phyloP scores from a whole-genome alignment of 2,888 invertebrate genomes.

The Agrochola macilenta region DNA sequence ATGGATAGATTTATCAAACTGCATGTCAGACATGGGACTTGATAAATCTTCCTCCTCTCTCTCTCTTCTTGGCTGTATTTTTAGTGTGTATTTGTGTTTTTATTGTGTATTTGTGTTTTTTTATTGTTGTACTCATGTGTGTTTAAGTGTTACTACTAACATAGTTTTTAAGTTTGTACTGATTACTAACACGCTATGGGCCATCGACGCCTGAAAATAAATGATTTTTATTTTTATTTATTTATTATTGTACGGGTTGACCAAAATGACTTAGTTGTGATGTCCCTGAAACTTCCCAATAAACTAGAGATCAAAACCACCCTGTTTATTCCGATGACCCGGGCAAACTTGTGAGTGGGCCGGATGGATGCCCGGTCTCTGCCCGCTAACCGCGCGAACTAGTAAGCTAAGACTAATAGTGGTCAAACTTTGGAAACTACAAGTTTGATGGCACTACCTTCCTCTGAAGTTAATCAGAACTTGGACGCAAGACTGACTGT shows the following conservation, averaged over 20 bases:
- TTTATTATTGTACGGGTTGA: not conserved
- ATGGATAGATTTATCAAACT: no score
- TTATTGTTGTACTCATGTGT: no score
- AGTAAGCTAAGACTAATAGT: constrained; percentile 22
- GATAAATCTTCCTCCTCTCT: no score
- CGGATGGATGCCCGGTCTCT: constrained; percentile 7
- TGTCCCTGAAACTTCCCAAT: not conserved
- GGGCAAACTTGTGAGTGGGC: constrained; percentile 12
- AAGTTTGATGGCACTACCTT: constrained; percentile 13
- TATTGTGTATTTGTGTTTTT: no score
- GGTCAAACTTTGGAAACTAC: constrained; percentile 23
- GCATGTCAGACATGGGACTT: no score
- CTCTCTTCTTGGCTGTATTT: no score
- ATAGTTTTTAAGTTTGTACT: no score
- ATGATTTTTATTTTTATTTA: no score
- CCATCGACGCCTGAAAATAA: no score
- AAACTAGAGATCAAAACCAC: constrained; percentile 24
- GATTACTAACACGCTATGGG: no score
- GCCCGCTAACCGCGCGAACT: constrained; percentile 15
- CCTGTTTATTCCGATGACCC: constrained; percentile 3
- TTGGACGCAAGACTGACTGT: not conserved
- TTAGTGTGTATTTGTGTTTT: no score
- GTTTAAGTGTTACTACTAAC: no score
- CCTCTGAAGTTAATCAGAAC: constrained; percentile 40
- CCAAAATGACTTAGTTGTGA: not conserved